These are phyloP conservation scores for Bursaphelenchus mucronatus DNA, from an alignment of 1,140 invertebrate species.

Conservation along the genomic window DNA sequence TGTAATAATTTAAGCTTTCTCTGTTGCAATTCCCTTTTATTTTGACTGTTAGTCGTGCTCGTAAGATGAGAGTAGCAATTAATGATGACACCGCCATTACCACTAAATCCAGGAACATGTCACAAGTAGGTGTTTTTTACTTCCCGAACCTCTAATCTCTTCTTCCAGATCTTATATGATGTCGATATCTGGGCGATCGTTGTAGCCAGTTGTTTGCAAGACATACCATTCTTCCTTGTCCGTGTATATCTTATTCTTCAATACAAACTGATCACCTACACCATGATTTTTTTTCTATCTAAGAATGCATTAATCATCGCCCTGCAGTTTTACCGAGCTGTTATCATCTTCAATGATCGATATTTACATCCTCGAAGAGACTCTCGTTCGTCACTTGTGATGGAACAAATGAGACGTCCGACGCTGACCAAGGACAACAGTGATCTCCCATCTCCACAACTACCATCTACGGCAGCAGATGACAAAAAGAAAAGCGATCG, in stretches of 20 bases:
- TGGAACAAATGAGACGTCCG: slow-evolving; percentile 1
- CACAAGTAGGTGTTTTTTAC: slow-evolving; percentile 31
- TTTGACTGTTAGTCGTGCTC: slow-evolving; percentile 49
- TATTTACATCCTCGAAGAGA: slow-evolving; percentile 45
- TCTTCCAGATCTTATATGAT: slow-evolving; percentile 51
- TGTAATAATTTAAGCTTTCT: slow-evolving; percentile 43
- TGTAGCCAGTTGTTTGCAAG: slow-evolving; percentile 54
- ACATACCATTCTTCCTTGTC: slow-evolving; percentile 58
- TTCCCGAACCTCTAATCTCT: background rate
- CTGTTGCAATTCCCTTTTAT: slow-evolving; percentile 59
- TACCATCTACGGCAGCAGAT: background rate
- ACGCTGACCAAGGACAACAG: slow-evolving; percentile 1
- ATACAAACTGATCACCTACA: slow-evolving; percentile 54
- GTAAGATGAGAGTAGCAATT: slow-evolving; percentile 59
- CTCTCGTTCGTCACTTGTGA: background rate
- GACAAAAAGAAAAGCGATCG: background rate
- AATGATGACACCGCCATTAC: slow-evolving; percentile 48
- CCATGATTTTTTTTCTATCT: slow-evolving; percentile 57
- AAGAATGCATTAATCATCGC: slow-evolving; percentile 59
- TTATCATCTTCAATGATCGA: slow-evolving; percentile 59
- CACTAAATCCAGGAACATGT: slow-evolving; percentile 31
- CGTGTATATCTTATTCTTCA: slow-evolving; percentile 51
- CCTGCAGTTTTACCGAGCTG: slow-evolving; percentile 56
- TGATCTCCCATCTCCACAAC: background rate
- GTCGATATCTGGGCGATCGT: slow-evolving; percentile 59